Conservation (phyloP, 2,113 vertebrate species). For the Poicephalus meyeri region DNA sequence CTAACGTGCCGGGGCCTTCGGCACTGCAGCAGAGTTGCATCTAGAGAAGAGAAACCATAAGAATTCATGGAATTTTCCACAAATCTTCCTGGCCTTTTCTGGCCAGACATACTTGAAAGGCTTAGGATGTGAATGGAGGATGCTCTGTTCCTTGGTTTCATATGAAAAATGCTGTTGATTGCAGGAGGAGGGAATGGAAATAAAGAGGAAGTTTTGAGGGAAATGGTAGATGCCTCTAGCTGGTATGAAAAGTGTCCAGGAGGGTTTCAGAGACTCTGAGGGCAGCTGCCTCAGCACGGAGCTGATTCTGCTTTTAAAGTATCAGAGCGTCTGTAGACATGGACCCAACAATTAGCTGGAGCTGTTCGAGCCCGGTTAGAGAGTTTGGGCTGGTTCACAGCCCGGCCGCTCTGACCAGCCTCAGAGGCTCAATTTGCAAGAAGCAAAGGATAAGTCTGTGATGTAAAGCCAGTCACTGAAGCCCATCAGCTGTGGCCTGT, state of each 20-base stretch:
- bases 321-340: background rate
- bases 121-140: background rate
- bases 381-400: background rate
- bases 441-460: background rate
- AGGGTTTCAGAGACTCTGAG: background rate
- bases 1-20: slow-evolving; percentile 17
- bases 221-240: background rate
- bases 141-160: background rate
- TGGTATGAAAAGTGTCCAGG: background rate
- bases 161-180: background rate
- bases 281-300: background rate
- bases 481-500: background rate
- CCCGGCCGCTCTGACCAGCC: background rate
- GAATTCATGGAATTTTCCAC: slow-evolving; percentile 38
- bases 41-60: background rate
- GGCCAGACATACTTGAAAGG: background rate
- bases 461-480: background rate
- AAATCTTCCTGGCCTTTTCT: background rate
- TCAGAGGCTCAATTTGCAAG: background rate
- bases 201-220: background rate
- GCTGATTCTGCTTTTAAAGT: background rate
- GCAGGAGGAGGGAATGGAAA: background rate
- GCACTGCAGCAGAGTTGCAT: background rate
- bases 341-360: background rate
- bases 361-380: background rate